These are phyloP conservation scores for Azemiops feae DNA, from an alignment of 2,113 vertebrate species.

Conservation along the genomic window DNA sequence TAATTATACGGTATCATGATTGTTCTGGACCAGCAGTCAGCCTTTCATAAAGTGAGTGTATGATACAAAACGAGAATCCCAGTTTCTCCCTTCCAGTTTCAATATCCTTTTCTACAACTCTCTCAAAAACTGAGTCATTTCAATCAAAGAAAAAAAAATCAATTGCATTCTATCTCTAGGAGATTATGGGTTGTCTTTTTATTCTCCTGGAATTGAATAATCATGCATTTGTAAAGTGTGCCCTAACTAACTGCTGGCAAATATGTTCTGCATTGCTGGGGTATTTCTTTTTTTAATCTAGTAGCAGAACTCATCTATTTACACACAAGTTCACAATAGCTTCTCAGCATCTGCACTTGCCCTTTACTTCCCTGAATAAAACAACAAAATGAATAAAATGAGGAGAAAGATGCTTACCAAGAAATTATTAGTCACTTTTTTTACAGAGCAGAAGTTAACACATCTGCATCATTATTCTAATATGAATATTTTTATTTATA, in stretches of 20 bases:
- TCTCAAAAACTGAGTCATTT: neutral
- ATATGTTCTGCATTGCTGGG: neutral
- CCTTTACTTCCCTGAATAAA: conserved; percentile 32
- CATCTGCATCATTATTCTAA: neutral
- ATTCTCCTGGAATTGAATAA: neutral
- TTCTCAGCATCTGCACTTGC: conserved; percentile 29
- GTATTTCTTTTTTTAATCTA: neutral
- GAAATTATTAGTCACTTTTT: neutral
- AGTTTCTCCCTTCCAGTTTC: neutral
- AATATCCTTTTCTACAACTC: neutral
- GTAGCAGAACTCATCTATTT: neutral
- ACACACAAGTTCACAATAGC: neutral
- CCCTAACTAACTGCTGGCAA: neutral
- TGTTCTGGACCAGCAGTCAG: neutral
- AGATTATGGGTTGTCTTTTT: neutral
- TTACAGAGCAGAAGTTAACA: neutral
- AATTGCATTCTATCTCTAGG: neutral
- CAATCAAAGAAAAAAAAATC: neutral
- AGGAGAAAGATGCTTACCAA: neutral
- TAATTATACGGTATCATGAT: neutral
- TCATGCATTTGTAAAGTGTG: neutral
- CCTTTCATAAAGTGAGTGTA: neutral
- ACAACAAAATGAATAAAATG: conserved; percentile 20
- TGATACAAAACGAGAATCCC: neutral
- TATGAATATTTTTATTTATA: neutral